phyloP scores from a whole-genome alignment of 53 echinoderm and acorn worm species.

The Paracentrotus lividus region DNA sequence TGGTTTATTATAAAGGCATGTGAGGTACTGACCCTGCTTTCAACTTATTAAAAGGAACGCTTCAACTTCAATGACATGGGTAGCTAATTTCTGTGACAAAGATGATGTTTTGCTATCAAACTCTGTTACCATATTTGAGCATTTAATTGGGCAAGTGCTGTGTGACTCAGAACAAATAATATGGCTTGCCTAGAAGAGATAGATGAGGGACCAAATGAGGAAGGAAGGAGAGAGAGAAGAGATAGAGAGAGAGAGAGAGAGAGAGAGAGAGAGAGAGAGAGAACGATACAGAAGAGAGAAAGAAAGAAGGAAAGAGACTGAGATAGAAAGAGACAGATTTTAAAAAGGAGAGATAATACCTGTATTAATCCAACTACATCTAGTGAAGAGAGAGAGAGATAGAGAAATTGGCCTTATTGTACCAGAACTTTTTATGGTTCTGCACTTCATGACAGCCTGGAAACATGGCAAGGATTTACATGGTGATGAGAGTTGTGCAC shows the following conservation, averaged over 20 bases:
- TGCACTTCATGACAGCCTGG: background rate
- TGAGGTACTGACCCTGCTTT: constrained; percentile 31
- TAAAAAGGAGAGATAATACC: background rate
- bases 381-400: background rate
- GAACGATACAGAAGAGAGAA: background rate
- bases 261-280: background rate
- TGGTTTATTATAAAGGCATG: background rate
- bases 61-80: constrained; percentile 13
- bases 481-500: background rate
- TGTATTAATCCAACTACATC: background rate
- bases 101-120: background rate
- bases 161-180: constrained; percentile 30
- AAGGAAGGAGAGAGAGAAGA: background rate
- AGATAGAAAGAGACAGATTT: background rate
- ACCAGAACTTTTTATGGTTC: background rate
- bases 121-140: constrained; percentile 49
- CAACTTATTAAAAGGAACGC: constrained; percentile 23
- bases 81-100: constrained; percentile 35
- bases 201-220: background rate
- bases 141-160: background rate
- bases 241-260: background rate
- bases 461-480: background rate
- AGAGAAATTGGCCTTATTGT: background rate
- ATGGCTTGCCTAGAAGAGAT: background rate
- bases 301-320: background rate